Evolutionary conservation across 2,888 invertebrate genomes (phyloP), one percentile per base, ranked within the genome.

Genomic region (Ophion ventricosus): DNA sequence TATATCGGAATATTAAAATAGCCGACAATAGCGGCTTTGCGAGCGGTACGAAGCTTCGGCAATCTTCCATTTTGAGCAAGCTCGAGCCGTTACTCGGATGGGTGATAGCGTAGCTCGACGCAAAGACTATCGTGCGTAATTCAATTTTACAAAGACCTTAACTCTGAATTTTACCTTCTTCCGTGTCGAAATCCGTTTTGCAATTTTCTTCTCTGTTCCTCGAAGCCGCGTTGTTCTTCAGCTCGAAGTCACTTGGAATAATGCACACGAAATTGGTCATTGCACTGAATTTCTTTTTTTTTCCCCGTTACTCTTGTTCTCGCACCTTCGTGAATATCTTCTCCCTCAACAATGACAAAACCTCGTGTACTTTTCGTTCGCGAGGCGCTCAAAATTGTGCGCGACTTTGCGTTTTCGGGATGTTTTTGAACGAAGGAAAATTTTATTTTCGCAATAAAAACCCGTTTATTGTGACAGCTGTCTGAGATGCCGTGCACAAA

Each of bases 401-500:
- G 23, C 57, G 23, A 8, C 57, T 61, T 40, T 20, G 10, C 26
- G 14, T 57, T 26, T 57, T 35, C 70, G 23, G 20, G 26, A 26
- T 10, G 17, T n/a, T 10, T 10, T 49, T 69, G 0, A 49, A 17
- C 17, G 7, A 25, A 3, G 4, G 8, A 43, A 2, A 29, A 20
- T 11, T 49, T 4, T 67, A 3, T 67, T 11, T 26, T 70, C 20
- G 29, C 26, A 17, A 49, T 49, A 25, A 54, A 54, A 66, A 66
- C 49, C 4, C 17, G 49, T 20, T 7, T 57, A 57, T 25, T 59
- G 23, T 40, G 57, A 59, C 40, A 59, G 67, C 49, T 72, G 57
- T 11, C 61, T 25, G 61, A 61, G 8, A 35, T n/a, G 29, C 54
- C 54, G 29, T 17, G 40, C 59, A 66, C 25, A 56, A 73, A 83